Evolutionary conservation across 2,888 invertebrate genomes (phyloP).

Genomic region (Doris montereyensis): DNA sequence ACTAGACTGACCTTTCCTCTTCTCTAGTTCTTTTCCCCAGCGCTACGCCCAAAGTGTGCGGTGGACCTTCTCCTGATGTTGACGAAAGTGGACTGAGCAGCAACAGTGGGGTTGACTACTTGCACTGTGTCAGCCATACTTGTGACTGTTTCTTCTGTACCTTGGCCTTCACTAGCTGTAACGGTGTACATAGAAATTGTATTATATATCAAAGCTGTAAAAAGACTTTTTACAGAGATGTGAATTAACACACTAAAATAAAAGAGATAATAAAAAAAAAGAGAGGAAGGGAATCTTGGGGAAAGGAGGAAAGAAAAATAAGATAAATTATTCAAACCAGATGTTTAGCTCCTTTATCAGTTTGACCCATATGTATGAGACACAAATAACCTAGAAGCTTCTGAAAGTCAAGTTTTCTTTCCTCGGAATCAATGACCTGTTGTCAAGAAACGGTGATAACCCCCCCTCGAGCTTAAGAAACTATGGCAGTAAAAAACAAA

Average conservation of each 20-base stretch:
- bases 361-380: no score
- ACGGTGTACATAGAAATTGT: neutral
- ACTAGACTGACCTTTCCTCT: slow-evolving; percentile 42
- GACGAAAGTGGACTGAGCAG: slow-evolving; percentile 27
- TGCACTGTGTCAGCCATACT: slow-evolving; percentile 38
- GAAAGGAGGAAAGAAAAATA: no score
- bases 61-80: slow-evolving; percentile 19
- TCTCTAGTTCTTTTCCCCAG: slow-evolving; percentile 46
- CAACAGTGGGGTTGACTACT: slow-evolving; percentile 10
- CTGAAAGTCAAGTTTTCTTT: no score
- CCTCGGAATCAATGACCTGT: no score
- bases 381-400: no score
- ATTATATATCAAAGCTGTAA: neutral
- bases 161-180: neutral
- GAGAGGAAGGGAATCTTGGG: neutral
- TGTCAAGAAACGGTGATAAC: no score
- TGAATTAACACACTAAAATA: neutral
- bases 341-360: no score
- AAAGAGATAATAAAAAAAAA: neutral
- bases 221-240: no score
- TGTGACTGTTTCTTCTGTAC: neutral
- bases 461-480: no score
- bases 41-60: slow-evolving; percentile 37
- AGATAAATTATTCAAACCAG: no score
- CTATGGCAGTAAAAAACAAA: no score